These are phyloP conservation scores for Caenorhabditis becei DNA, from an alignment of 2,888 invertebrate species.

Conservation along the genomic window DNA sequence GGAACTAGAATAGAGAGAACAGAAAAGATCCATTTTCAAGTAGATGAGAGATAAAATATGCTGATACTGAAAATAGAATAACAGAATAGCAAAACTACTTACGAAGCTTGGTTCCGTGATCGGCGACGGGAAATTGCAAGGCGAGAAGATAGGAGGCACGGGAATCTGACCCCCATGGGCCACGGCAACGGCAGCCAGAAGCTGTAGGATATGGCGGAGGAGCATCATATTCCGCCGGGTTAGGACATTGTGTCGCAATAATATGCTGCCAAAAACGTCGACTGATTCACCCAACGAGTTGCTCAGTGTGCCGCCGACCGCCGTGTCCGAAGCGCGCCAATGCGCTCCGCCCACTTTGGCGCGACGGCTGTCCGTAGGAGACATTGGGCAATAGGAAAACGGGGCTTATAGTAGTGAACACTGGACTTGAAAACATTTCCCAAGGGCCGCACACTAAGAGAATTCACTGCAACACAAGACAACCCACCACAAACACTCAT, in stretches of 20 bases:
- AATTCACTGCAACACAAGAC: conserved; percentile 40
- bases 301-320: conserved; percentile 51
- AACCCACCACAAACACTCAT: conserved; percentile 15
- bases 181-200: conserved; percentile 16
- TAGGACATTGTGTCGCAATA: conserved; percentile 52
- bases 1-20: background rate
- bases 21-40: background rate
- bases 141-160: conserved; percentile 69
- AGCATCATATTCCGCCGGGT: conserved; percentile 45
- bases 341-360: conserved; percentile 62
- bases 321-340: conserved; percentile 54
- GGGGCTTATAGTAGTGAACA: conserved; percentile 60
- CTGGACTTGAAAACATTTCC: conserved; percentile 54
- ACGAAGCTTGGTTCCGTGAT: conserved; percentile 59
- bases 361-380: conserved; percentile 57
- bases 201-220: conserved; percentile 3
- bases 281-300: conserved; percentile 60
- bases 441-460: conserved; percentile 38
- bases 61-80: background rate
- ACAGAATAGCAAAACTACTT: conserved; percentile 27
- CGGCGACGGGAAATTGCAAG: conserved; percentile 74
- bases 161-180: conserved; percentile 64
- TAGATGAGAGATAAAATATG: background rate
- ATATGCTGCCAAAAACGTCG: conserved; percentile 57
- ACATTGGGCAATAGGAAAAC: conserved; percentile 58